Evolutionary conservation across 1,140 invertebrate genomes (phyloP).

Genomic region (Caenorhabditis latens): DNA sequence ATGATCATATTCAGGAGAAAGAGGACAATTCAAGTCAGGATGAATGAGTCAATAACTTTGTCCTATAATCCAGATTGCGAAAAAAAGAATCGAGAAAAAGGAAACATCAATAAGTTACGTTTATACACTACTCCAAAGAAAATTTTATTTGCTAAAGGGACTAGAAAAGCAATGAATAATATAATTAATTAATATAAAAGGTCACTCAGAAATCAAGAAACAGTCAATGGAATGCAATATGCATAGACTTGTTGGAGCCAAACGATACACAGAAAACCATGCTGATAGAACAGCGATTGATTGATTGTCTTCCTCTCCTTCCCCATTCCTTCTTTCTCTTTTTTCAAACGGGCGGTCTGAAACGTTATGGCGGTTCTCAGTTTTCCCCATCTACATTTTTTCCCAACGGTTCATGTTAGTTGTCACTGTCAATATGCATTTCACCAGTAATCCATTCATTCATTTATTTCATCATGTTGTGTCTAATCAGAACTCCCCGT

Average conservation of each 20-base stretch:
- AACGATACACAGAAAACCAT: background rate
- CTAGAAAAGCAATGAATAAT: background rate
- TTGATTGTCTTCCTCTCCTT: background rate
- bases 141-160: background rate
- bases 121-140: background rate
- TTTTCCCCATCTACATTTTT: no score
- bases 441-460: no score
- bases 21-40: background rate
- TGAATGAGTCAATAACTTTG: background rate
- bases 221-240: background rate
- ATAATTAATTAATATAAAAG: background rate
- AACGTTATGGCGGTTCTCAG: no score
- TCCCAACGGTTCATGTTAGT: no score
- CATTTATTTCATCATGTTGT: no score
- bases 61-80: no score
- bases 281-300: background rate
- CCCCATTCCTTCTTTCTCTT: no score
- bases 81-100: background rate
- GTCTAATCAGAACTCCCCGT: no score
- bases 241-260: background rate
- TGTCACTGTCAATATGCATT: no score
- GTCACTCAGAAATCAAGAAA: background rate
- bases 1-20: background rate
- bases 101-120: slow-evolving; percentile 6
- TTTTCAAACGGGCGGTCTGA: no score